Conservation (phyloP, 2,888 invertebrate genomes). For the Polyommatus icarus region DNA sequence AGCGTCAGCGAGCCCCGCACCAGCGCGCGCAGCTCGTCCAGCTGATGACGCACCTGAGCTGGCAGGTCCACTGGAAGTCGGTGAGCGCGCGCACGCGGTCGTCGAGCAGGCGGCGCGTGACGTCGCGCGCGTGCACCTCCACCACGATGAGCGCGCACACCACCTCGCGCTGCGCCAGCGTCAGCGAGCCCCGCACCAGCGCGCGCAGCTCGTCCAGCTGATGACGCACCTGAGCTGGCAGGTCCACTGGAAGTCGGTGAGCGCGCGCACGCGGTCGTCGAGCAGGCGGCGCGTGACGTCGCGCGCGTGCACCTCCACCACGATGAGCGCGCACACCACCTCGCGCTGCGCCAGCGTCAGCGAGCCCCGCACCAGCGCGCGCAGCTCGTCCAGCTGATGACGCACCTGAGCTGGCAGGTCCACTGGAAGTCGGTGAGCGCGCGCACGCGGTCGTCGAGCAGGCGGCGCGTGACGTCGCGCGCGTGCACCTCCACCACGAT, state of each 20-base stretch:
- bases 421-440: constrained; percentile 89
- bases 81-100: constrained; percentile 82
- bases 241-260: constrained; percentile 91
- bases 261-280: constrained; percentile 81
- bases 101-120: constrained; percentile 83
- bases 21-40: constrained; percentile 85
- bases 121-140: constrained; percentile 90
- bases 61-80: constrained; percentile 92
- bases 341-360: constrained; percentile 86
- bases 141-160: constrained; percentile 89
- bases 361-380: constrained; percentile 84
- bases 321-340: constrained; percentile 88
- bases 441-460: constrained; percentile 82
- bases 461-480: constrained; percentile 85
- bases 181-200: constrained; percentile 84
- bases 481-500: constrained; percentile 91
- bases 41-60: constrained; percentile 83
- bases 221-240: constrained; percentile 84
- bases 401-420: constrained; percentile 88
- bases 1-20: constrained; percentile 85
- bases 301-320: constrained; percentile 89
- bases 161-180: constrained; percentile 86
- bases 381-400: constrained; percentile 83
- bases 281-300: constrained; percentile 86
- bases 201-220: constrained; percentile 85